Base-by-base conservation (phyloP, 2,797 vertebrate genomes). In the Discoglossus pictus region DNA sequence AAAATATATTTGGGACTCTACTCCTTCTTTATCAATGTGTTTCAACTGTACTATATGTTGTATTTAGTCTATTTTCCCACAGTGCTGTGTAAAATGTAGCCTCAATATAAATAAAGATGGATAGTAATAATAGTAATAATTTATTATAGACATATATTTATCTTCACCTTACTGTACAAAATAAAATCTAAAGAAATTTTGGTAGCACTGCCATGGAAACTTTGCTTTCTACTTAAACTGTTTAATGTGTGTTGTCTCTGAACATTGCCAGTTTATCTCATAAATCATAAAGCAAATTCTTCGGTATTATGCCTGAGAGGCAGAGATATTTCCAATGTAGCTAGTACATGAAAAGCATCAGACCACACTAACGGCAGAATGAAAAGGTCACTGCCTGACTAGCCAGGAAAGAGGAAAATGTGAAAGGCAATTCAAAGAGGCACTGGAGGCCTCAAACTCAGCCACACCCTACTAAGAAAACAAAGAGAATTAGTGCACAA, bases 381-480 rank as follows among this genome's bases (percentile, higher is more conserved):
- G 54, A 21, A 71, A 70, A 71, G 60, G 68, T 71, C 68, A 71
- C 7, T 3, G 58, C 12, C 43, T 18, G 60, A 34, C 40, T 46
- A 63, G 68, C 68, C 68, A 63, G 61, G 60, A 70, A 55, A 70
- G 60, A 70, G 59, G 60, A 42, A 56, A 70, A 63, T 70, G 18
- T 70, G 42, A 54, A 70, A 56, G 27, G 38, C 48, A 35, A 68
- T 20, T 31, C 38, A 56, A 44, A 42, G 59, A 69, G 67, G 47
- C 59, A 55, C 60, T 9, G 23, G 51, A 36, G 60, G 52, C 52
- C 52, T 48, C 40, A 21, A 11, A 46, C 13, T 15, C 36, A 27
- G 7, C 43, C 53, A 16, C 68, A 51, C 68, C 68, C 53, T 36
- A 11, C 52, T 64, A 64, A 64, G 42, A 64, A 64, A 58, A 64